Conservation (phyloP, 92 coral and sea anemone genomes). For the Parazoanthus darwini region DNA sequence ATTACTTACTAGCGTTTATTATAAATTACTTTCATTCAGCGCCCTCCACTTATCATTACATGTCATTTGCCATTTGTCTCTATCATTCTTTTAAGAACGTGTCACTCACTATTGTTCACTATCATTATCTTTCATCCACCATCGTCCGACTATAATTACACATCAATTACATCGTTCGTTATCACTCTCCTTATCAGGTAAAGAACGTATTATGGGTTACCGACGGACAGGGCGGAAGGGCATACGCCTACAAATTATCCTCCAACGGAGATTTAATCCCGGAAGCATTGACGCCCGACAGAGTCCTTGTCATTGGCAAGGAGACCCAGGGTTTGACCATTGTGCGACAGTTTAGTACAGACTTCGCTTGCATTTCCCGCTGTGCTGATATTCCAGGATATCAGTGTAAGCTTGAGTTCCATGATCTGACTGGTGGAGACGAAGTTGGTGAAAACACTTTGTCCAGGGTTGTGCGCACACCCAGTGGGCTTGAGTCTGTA, state of each 20-base stretch:
- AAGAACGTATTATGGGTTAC: conserved; percentile 84
- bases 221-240: conserved; percentile 69
- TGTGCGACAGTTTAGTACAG: conserved; percentile 85
- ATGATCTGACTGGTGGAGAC: conserved; percentile 65
- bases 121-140: neutral
- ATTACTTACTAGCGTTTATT: too few species aligned
- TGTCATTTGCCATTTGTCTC: too few species aligned
- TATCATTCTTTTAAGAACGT: neutral
- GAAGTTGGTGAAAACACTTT: conserved; percentile 78
- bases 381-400: conserved; percentile 83
- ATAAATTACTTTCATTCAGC: neutral
- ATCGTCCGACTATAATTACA: neutral
- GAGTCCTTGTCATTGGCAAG: conserved; percentile 70
- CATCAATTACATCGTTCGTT: neutral
- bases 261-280: conserved; percentile 70
- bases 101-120: neutral
- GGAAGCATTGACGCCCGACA: conserved; percentile 59
- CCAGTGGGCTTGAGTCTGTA: conserved; percentile 92
- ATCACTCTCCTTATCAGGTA: neutral
- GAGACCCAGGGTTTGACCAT: conserved; percentile 93
- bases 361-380: conserved; percentile 80
- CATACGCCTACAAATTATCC: conserved; percentile 78
- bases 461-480: conserved; percentile 93
- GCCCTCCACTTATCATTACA: neutral
- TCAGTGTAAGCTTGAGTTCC: conserved; percentile 96